Evolutionary conservation across 2,888 invertebrate genomes (phyloP).

Genomic region (Lissonota sp.): DNA sequence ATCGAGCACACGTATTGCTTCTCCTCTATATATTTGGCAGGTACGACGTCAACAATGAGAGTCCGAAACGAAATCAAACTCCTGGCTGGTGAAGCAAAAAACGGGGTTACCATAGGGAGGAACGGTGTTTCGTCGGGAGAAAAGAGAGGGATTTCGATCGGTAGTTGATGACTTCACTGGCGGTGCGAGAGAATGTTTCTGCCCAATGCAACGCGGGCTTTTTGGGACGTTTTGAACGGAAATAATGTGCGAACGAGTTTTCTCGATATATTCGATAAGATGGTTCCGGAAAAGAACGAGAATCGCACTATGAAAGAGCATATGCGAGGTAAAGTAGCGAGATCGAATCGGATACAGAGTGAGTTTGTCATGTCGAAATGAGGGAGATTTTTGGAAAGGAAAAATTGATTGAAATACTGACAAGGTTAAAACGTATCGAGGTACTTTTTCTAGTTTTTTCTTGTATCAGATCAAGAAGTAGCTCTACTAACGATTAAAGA

Average conservation of each 20-base stretch:
- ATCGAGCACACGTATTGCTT: conserved; percentile 28
- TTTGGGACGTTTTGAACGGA: conserved; percentile 15
- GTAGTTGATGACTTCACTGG: neutral
- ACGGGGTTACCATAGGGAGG: neutral
- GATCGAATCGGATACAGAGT: no score
- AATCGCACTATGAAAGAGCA: no score
- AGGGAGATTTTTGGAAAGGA: no score
- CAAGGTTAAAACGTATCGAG: no score
- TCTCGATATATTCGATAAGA: no score
- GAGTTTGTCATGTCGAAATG: no score
- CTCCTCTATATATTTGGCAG: neutral
- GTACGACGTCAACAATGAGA: neutral
- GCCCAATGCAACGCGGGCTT: conserved; percentile 15
- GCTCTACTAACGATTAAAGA: no score
- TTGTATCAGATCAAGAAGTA: no score
- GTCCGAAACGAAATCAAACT: conserved; percentile 30
- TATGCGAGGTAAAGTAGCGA: no score
- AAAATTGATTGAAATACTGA: no score
- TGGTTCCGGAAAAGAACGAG: no score
- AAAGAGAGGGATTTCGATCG: neutral
- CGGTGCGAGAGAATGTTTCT: conserved; percentile 41
- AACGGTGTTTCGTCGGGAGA: neutral
- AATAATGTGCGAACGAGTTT: conserved; percentile 24
- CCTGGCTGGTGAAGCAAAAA: neutral
- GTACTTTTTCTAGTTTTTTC: no score